Percentiles rank a stretch among this genome's conserved stretches.
Conservation (phyloP, 1,140 invertebrate genomes). For the Temnothorax longispinosus region DNA sequence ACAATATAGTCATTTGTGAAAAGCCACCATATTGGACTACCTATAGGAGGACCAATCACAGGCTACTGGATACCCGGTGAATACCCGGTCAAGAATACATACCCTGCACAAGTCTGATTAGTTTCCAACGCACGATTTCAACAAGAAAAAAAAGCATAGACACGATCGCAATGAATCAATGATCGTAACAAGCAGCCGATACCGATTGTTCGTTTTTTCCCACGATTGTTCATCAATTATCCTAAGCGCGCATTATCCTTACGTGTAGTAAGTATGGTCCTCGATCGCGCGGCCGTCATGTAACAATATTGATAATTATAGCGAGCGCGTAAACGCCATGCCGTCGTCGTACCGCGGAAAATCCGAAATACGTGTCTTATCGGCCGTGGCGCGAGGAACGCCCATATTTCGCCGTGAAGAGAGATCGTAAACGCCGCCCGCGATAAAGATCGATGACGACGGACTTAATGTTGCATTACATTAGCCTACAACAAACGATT, state of each 20-base stretch:
- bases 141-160: neutral
- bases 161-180: neutral
- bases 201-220: slow-evolving; percentile 14
- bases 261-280: neutral
- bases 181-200: slow-evolving; percentile 3
- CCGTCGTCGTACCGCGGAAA: slow-evolving; percentile 20
- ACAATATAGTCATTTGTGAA: too few relatives aligned
- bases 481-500: slow-evolving; percentile 61
- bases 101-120: neutral
- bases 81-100: too few relatives aligned
- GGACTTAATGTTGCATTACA: slow-evolving; percentile 42
- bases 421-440: slow-evolving; percentile 50
- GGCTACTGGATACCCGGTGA: too few relatives aligned
- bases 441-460: slow-evolving; percentile 51
- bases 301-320: slow-evolving; percentile 53
- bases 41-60: too few relatives aligned
- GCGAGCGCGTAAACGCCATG: slow-evolving; percentile 25
- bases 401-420: slow-evolving; percentile 25
- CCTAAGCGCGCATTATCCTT: slow-evolving; percentile 28
- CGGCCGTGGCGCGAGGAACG: slow-evolving; percentile 42
- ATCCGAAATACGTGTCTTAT: slow-evolving; percentile 47
- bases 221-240: slow-evolving; percentile 37
- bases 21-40: too few relatives aligned
- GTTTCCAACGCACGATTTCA: neutral
- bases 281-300: slow-evolving; percentile 1